Percentiles rank a stretch among this genome's conserved stretches.
phyloP scores from a whole-genome alignment of 2,888 invertebrate species.

The Limnephilus marmoratus region DNA sequence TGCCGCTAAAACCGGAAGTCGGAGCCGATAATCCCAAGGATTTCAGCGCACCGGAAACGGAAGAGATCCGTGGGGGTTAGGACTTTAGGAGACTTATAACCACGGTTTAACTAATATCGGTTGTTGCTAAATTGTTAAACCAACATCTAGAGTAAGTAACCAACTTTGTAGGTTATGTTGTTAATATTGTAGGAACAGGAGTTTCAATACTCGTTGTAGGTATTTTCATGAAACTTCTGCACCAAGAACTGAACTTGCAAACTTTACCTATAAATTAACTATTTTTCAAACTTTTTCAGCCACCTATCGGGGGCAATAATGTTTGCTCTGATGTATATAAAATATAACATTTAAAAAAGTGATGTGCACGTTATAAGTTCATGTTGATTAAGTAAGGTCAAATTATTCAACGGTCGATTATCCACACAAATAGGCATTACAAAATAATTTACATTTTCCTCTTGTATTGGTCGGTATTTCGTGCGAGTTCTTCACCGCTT shows the following conservation, averaged over 20 bases:
- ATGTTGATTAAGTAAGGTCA: too few relatives aligned
- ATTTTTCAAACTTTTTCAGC: too few relatives aligned
- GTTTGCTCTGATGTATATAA: too few relatives aligned
- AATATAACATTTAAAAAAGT: too few relatives aligned
- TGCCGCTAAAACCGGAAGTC: background rate
- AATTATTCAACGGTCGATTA: too few relatives aligned
- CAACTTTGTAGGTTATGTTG: background rate
- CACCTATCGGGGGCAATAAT: too few relatives aligned
- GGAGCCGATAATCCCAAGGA: constrained; percentile 1
- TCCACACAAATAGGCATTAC: too few relatives aligned
- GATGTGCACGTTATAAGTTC: too few relatives aligned
- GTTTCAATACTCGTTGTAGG: background rate
- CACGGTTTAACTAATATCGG: background rate
- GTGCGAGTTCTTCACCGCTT: too few relatives aligned
- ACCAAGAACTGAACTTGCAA: background rate
- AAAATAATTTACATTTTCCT: too few relatives aligned
- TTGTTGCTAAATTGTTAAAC: background rate
- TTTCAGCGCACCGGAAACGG: background rate
- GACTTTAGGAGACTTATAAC: background rate
- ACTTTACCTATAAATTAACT: too few relatives aligned
- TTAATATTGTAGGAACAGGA: background rate
- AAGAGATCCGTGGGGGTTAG: background rate
- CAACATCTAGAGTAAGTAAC: background rate
- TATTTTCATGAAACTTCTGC: background rate
- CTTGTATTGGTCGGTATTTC: too few relatives aligned